Conservation (phyloP, 2,797 vertebrate genomes). For the Coluber constrictor region DNA sequence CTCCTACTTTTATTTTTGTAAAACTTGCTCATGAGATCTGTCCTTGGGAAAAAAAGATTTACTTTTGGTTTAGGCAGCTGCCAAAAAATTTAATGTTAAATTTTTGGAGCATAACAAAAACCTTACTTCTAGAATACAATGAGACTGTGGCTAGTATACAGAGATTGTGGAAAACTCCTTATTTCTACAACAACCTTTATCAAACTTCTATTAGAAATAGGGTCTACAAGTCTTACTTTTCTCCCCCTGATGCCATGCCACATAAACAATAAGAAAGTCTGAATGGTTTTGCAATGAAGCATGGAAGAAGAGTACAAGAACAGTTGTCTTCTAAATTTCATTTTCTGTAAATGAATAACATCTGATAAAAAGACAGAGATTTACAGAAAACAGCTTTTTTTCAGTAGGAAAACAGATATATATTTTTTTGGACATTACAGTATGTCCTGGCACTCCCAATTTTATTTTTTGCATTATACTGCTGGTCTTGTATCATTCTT, state of each 20-base stretch:
- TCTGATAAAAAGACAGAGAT: not conserved
- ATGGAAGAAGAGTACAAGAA: not conserved
- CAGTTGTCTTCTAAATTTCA: not conserved
- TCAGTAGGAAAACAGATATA: not conserved
- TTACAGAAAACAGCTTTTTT: not conserved
- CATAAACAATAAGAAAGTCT: not conserved
- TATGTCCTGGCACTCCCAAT: not conserved
- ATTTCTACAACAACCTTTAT: not conserved
- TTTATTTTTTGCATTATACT: not conserved
- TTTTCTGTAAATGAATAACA: not conserved
- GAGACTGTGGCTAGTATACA: not conserved
- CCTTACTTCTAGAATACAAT: not conserved
- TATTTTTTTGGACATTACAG: not conserved
- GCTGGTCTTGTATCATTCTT: not conserved
- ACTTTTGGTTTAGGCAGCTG: not conserved
- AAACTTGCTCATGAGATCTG: not conserved
- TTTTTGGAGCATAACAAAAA: not conserved
- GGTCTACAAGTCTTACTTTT: not conserved
- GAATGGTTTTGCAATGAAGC: not conserved
- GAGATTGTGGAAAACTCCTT: not conserved
- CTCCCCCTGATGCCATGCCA: not conserved
- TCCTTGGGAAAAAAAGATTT: not conserved
- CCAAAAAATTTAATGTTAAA: not conserved
- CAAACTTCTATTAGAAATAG: not conserved
- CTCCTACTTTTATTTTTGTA: not conserved